Evolutionary conservation across 2,797 vertebrate genomes (phyloP).

Genomic region (Enteromius afrohamiltoni): DNA sequence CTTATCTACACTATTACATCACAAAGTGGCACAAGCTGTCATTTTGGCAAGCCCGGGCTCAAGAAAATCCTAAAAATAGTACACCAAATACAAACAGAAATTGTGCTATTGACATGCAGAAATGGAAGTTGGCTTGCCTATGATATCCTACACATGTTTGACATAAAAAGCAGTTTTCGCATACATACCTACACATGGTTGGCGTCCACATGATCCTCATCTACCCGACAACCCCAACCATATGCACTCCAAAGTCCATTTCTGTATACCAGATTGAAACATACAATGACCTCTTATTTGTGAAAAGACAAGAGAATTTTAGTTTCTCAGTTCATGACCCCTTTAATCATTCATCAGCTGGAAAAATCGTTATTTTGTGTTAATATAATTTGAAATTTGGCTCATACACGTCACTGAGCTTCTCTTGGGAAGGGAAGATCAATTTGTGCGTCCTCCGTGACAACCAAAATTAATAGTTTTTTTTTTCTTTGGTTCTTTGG

Average conservation of each 20-base stretch:
- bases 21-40: background rate
- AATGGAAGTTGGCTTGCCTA: no score
- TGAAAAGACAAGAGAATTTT: background rate
- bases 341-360: background rate
- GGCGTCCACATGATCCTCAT: no score
- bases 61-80: background rate
- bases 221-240: no score
- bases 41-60: background rate
- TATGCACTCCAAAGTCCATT: no score
- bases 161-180: no score
- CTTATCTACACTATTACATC: background rate
- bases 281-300: background rate
- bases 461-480: slow-evolving; percentile 17
- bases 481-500: slow-evolving; percentile 28
- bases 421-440: background rate
- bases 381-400: background rate
- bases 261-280: no score
- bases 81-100: background rate
- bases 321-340: background rate
- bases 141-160: no score
- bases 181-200: no score
- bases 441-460: background rate
- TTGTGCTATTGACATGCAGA: background rate
- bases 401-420: background rate
- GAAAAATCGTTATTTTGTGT: background rate